A percentile compares a stretch with the other conserved stretches of the same genome.
phyloP scores from a whole-genome alignment of 2,797 vertebrate species.

The Centroberyx gerrardi region DNA sequence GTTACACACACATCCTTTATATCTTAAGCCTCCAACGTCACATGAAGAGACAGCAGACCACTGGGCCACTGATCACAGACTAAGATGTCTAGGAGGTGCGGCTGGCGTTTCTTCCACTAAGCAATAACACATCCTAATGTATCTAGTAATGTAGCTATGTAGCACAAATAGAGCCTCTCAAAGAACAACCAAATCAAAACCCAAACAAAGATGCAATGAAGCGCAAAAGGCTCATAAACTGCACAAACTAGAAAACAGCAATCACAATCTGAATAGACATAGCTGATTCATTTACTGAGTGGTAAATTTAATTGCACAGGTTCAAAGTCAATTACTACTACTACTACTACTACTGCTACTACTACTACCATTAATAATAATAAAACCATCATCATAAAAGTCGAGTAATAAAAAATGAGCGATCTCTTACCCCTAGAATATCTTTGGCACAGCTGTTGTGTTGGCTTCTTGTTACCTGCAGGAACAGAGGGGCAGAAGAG shows the following conservation, averaged over 20 bases:
- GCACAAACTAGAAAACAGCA: background rate
- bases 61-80: background rate
- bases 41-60: background rate
- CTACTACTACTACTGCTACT: background rate
- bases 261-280: background rate
- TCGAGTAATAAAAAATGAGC: background rate
- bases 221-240: background rate
- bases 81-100: background rate
- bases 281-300: background rate
- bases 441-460: constrained; percentile 67
- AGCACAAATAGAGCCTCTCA: background rate
- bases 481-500: constrained; percentile 35
- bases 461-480: constrained; percentile 77
- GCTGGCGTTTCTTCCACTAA: constrained; percentile 13
- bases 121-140: background rate
- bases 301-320: no score
- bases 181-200: background rate
- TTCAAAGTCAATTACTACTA: background rate
- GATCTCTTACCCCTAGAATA: constrained; percentile 73
- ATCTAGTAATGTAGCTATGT: background rate
- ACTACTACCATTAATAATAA: background rate
- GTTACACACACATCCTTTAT: background rate
- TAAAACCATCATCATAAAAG: background rate
- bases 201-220: background rate
- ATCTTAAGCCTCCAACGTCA: background rate